Evolutionary conservation across 2,888 invertebrate genomes (phyloP), one percentile per base, ranked within the genome.

Genomic region (Esperia sulphurella): DNA sequence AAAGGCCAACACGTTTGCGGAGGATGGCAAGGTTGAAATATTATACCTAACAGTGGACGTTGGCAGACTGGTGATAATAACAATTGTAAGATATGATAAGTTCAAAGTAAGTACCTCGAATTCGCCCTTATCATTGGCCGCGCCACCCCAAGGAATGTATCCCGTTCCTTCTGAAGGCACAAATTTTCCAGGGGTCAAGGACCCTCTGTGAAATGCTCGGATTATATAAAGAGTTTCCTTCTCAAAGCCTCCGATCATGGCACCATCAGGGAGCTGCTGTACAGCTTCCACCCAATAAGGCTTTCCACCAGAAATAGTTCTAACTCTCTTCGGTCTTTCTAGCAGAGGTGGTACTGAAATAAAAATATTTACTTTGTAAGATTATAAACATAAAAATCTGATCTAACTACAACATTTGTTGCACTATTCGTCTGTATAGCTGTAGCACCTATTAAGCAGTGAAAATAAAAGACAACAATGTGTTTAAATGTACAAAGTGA

Each of bases 141-240:
- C 84, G 14, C 94, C 93, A 4, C 95, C 95, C 94, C 94, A 96
- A 43, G 95, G 84, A 8, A 95, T 74, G 68, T 93, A 95, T 59
- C 92, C 92, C 1, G 90, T 89, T 8, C 92, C 91, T 67, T 94
- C 93, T 13, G 93, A 91, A 14, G 93, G 92, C 46, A 93, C 85
- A 53, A 94, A 88, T 79, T 95, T 95, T 30, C 96, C 96, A 50
- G 95, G 95, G 61, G 95, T 91, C n/a, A 95, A 72, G 28, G 92
- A 94, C 35, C 93, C 92, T 59, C 92, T 92, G 69, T 94, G 94
- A 33, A 81, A 75, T 6, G 94, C 93, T 58, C 95, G 89, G 14
- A 93, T 92, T 8, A 95, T 91, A 64, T 91, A 94, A 14, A 93
- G 67, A 1, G 91, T 85, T 62, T 92, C 93, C 50, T 88, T 85